A percentile compares a stretch with the other conserved stretches of the same genome.
Conservation (phyloP, 2,113 vertebrate genomes). For the Sebastes schlegelii region DNA sequence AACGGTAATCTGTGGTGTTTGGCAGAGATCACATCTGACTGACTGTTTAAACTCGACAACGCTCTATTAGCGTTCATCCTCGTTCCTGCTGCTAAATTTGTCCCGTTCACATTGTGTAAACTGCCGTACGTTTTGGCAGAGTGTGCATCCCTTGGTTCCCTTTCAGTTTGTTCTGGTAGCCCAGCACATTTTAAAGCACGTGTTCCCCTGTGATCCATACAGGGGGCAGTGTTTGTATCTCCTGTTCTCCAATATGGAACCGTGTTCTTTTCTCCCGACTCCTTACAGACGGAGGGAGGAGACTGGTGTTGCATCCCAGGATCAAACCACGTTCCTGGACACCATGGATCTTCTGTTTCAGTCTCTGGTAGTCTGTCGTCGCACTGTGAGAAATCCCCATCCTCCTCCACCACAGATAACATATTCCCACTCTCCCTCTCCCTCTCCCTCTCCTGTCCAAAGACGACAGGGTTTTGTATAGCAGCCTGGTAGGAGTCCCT, state of each 20-base stretch:
- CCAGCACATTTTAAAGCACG: conserved; percentile 1
- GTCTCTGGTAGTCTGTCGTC: conserved; percentile 26
- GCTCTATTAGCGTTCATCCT: conserved; percentile 1
- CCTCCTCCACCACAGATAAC: conserved; percentile 81
- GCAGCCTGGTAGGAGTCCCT: conserved; percentile 85
- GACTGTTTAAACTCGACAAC: conserved; percentile 13
- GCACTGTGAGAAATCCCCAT: conserved; percentile 16
- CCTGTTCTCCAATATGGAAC: conserved; percentile 57
- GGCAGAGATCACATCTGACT: conserved; percentile 14
- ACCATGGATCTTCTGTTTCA: conserved; percentile 32
- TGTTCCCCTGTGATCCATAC: conserved; percentile 28
- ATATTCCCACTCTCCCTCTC: conserved; percentile 50
- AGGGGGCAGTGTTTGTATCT: conserved; percentile 31
- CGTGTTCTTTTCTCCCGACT: conserved; percentile 66
- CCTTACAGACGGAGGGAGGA: conserved; percentile 54
- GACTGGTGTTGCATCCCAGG: conserved; percentile 25
- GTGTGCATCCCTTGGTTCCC: conserved; percentile 25
- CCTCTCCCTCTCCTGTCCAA: conserved; percentile 54
- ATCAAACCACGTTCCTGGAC: conserved; percentile 39
- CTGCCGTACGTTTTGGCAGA: conserved; percentile 15
- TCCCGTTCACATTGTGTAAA: conserved; percentile 34
- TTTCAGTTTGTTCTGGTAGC: conserved; percentile 31
- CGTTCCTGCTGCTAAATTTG: conserved; percentile 1
- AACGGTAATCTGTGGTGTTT: conserved; percentile 23
- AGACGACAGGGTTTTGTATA: conserved; percentile 79